These are phyloP conservation scores for Actinemys pallida DNA, from an alignment of 2,113 vertebrate genomes.

Conservation along the genomic window DNA sequence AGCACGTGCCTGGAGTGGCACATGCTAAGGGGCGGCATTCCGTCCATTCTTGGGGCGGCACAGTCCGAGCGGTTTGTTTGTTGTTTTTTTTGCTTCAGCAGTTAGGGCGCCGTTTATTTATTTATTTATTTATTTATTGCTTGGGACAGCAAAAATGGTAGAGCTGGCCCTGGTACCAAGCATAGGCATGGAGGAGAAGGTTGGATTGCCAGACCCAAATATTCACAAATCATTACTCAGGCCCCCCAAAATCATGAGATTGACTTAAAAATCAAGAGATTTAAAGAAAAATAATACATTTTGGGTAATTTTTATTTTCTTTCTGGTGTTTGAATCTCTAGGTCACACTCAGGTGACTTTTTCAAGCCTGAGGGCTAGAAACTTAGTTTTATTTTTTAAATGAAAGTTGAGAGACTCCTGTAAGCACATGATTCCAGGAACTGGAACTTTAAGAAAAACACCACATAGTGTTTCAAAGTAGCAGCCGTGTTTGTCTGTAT, in stretches of 20 bases:
- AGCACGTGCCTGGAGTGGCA: too few relatives aligned
- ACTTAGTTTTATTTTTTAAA: background rate
- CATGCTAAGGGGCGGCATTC: too few relatives aligned
- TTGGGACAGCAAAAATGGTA: too few relatives aligned
- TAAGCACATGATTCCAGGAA: background rate
- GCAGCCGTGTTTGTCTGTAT: too few relatives aligned
- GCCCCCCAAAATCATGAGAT: background rate
- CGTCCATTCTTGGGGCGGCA: too few relatives aligned
- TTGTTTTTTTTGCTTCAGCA: too few relatives aligned
- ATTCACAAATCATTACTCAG: background rate
- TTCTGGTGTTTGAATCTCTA: background rate
- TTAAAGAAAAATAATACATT: background rate
- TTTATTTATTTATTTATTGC: too few relatives aligned
- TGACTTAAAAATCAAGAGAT: background rate
- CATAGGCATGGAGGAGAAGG: background rate
- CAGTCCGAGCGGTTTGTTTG: too few relatives aligned
- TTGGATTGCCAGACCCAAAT: background rate
- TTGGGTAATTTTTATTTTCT: background rate
- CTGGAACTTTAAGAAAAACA: background rate
- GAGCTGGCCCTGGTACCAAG: background rate
- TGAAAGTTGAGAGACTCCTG: background rate
- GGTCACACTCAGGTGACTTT: background rate
- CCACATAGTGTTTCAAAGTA: background rate
- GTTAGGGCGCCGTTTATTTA: too few relatives aligned
- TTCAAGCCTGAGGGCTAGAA: background rate